Conservation (phyloP, 2,888 invertebrate species). For the Nephrocerus scutellatus region DNA sequence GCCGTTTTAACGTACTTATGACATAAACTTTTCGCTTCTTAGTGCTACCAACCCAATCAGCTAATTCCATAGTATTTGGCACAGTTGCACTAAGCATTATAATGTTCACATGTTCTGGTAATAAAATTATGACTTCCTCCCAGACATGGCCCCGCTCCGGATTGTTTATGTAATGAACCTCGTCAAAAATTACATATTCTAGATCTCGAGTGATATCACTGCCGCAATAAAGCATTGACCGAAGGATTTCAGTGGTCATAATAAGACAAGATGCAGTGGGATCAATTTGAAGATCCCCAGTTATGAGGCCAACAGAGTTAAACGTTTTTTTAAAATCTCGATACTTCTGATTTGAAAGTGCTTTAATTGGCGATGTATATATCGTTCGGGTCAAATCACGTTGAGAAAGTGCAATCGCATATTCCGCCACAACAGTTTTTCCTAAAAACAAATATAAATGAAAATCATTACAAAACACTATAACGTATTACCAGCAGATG, state of each 20-base stretch:
- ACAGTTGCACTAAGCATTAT: constrained; percentile 98
- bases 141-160: constrained; percentile 96
- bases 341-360: constrained; percentile 97
- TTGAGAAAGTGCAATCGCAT: constrained; percentile 93
- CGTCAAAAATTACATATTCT: constrained; percentile 98
- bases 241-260: constrained; percentile 98
- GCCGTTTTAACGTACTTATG: constrained; percentile 85
- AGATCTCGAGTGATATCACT: constrained; percentile 90
- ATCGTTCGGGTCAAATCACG: constrained; percentile 87
- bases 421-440: constrained; percentile 98
- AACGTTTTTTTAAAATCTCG: constrained; percentile 92
- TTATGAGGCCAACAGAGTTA: constrained; percentile 86
- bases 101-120: constrained; percentile 91
- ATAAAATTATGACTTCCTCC: constrained; percentile 95
- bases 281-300: constrained; percentile 94
- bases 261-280: constrained; percentile 90
- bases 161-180: constrained; percentile 98
- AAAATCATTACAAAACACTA: background rate
- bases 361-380: constrained; percentile 99
- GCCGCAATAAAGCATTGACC: constrained; percentile 94
- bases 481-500: constrained; percentile 71
- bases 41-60: constrained; percentile 84
- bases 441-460: constrained; percentile 21
- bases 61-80: constrained; percentile 93
- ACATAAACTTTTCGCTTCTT: constrained; percentile 87